Base-by-base conservation (phyloP, 2,797 vertebrate species). In the Pipistrellus nathusii region DNA sequence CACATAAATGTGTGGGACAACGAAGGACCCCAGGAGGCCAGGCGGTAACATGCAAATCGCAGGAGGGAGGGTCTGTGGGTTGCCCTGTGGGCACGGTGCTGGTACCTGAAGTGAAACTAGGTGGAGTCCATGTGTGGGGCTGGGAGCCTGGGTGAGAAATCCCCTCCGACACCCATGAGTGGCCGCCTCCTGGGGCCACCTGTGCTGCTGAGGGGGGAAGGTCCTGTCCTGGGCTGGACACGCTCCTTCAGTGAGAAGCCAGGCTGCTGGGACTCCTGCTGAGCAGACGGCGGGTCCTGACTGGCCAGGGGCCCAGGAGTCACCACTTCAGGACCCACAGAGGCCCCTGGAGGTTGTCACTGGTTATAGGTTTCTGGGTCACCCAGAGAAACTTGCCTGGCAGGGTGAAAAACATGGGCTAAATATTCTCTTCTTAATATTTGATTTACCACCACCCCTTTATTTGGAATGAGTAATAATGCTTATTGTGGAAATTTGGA, bases 51-150 rank as follows among this genome's bases (percentile, higher is more conserved):
- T 90, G 89, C 66, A 76, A 95, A 81, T 83, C 32, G 8, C 20
- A 7, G 0, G 8, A 30, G 75, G 4, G 30, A 46, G 35, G 51
- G 59, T 23, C 48, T 71, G 0, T 72, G 21, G 71, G 57, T 41
- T 75, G 78, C 78, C 6, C 3, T 57, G 59, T 71, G 57, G 72
- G 59, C 32, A 59, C 7, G 27, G 72, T 1, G 51, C n/a, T 69
- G 41, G 23, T 3, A 27, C 59, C 38, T 35, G 66, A 93, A 94
- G 83, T 30, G 76, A 93, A 95, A 94, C 83, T 78, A 62, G 59
- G 86, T 44, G 11, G 68, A n/a, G 21, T 32, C 30, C 53, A 15
- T 8, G 1, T 27, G 38, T 18, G 77, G 35, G 21, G 21, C 46
- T 9, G 2, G 18, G 59, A 53, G 41, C 20, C n/a, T 20, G 20